Evolutionary conservation across 2,888 invertebrate genomes (phyloP), one percentile per base, ranked within the genome.

Genomic region (Epinotia nisella): DNA sequence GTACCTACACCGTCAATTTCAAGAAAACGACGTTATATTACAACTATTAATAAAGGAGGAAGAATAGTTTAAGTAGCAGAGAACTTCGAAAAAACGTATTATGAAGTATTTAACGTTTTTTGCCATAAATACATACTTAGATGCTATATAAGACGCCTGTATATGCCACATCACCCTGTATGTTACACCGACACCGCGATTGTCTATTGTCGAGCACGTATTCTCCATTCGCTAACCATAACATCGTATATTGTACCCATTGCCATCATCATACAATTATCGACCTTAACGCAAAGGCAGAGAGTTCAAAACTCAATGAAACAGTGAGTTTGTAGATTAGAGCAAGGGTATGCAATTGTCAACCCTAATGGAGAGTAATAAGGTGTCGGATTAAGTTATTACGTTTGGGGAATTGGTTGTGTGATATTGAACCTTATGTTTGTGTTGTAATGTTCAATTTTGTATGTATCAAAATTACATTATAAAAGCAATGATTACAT

Each of bases 151-250:
- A n/a, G 49, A 49, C 49, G 13, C 5, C 49, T n/a, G 49, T 49
- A 49, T 49, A 49, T n/a, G 49, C 49, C 49, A 0, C 45, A 39
- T 13, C 68, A 69, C 19, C 62, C 58, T 64, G 58, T 73, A 64
- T 39, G 51, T 55, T 41, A 55, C 17, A 53, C 55, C 64, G 41
- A 60, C 55, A 17, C 49, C 56, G 11, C 51, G 24, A 73, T 69
- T 73, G 73, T 73, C 73, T 73, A 68, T 73, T 73, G 68, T 69
- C 24, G 60, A 61, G 35, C 61, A 45, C 58, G 68, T 51, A 72
- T 72, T 72, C 62, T 73, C 39, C 73, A 35, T 69, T 58, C 62
- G 39, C 49, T 64, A 69, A 58, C 64, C 72, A 72, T 68, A 72
- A 73, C 73, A 69, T 56, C 58, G 51, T 58, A 61, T 61, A 62